Evolutionary conservation across 2,888 invertebrate species (phyloP).

Genomic region (Euphydryas editha): DNA sequence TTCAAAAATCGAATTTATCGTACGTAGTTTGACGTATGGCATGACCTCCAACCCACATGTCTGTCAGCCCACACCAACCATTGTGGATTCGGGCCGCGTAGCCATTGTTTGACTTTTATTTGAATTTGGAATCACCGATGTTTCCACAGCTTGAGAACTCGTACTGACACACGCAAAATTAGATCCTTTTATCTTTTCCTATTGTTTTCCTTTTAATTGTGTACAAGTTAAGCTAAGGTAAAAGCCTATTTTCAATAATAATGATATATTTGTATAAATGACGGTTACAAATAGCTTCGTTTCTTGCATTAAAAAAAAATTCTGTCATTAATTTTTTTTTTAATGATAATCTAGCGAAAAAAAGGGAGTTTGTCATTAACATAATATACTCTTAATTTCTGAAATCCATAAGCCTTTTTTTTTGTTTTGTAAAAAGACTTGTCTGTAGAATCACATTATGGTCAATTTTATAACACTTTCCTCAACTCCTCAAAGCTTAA

Average conservation of each 20-base stretch:
- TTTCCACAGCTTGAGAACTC: conserved; percentile 55
- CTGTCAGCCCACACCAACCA: conserved; percentile 69
- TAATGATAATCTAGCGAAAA: no score
- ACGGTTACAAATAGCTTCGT: no score
- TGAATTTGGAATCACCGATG: conserved; percentile 62
- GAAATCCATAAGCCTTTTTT: no score
- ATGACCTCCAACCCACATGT: conserved; percentile 80
- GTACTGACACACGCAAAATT: conserved; percentile 43
- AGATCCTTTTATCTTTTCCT: conserved; percentile 26
- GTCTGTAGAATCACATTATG: conserved; percentile 38
- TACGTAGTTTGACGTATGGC: conserved; percentile 27
- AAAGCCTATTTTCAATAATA: no score
- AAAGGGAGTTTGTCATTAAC: no score
- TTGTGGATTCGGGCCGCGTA: conserved; percentile 76
- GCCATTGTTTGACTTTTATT: conserved; percentile 78
- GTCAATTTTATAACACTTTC: conserved; percentile 53
- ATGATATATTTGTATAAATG: no score
- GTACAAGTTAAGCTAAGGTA: no score
- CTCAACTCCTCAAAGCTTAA: conserved; percentile 32
- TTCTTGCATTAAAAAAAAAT: no score
- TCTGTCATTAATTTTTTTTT: no score
- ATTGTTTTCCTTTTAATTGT: conserved; percentile 1
- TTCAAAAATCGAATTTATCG: conserved; percentile 35
- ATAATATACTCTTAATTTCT: no score
- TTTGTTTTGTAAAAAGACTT: neutral